These are phyloP conservation scores for Alosa sapidissima DNA, from an alignment of 2,797 vertebrate species.

Conservation along the genomic window DNA sequence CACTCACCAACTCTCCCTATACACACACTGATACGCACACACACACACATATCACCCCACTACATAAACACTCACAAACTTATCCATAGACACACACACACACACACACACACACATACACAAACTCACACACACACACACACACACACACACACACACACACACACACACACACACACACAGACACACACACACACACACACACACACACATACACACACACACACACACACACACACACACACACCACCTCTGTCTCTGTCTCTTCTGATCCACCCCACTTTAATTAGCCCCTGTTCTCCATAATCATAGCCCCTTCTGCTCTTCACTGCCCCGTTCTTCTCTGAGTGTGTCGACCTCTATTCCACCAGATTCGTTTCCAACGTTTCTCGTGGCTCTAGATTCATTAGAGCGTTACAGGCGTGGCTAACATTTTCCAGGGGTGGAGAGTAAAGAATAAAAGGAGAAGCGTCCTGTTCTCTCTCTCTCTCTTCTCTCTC, in stretches of 20 bases:
- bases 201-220: conserved; percentile 1
- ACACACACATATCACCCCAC: background rate
- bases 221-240: conserved; percentile 8
- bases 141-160: background rate
- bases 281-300: conserved; percentile 46
- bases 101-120: background rate
- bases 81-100: background rate
- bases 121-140: background rate
- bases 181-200: background rate
- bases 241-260: conserved; percentile 17
- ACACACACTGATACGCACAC: background rate
- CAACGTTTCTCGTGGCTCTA: background rate
- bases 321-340: conserved; percentile 28
- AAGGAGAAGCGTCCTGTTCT: background rate
- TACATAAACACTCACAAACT: background rate
- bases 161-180: conserved; percentile 8
- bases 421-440: background rate
- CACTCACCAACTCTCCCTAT: background rate
- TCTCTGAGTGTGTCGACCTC: background rate
- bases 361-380: background rate
- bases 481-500: background rate
- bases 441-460: background rate
- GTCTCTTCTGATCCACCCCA: conserved; percentile 28
- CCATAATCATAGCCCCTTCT: conserved; percentile 30
- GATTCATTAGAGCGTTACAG: background rate